Evolutionary conservation across 2,113 vertebrate genomes (phyloP).

Genomic region (Excalfactoria chinensis): DNA sequence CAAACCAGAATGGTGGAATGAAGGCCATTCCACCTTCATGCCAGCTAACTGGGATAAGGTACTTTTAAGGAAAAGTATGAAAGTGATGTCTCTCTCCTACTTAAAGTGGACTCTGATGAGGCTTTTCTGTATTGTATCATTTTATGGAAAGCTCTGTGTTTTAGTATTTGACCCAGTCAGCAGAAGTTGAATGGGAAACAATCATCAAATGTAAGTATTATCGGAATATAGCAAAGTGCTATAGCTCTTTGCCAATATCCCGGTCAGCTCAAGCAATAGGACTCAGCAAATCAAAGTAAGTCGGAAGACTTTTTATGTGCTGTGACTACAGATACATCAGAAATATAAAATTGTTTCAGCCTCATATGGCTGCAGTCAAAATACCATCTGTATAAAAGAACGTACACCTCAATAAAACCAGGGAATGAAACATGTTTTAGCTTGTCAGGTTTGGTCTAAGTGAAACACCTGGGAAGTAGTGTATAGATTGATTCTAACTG

Average conservation of each 20-base stretch:
- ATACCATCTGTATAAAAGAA: neutral
- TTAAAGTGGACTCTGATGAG: neutral
- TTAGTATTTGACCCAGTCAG: neutral
- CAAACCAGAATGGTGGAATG: neutral
- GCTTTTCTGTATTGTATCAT: neutral
- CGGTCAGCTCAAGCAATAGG: neutral
- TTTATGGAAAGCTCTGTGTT: neutral
- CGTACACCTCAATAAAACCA: neutral
- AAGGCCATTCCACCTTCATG: neutral
- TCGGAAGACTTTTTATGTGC: neutral
- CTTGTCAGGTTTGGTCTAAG: neutral
- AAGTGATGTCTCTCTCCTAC: neutral
- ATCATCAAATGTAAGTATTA: neutral
- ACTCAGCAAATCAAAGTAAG: neutral
- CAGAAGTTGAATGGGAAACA: neutral
- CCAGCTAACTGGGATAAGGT: neutral
- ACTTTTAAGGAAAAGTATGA: neutral
- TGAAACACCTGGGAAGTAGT: neutral
- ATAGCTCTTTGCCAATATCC: neutral
- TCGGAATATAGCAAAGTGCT: neutral
- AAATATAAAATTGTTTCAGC: neutral
- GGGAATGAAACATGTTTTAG: neutral
- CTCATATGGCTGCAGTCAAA: neutral
- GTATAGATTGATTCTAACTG: neutral
- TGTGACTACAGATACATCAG: neutral